Percentiles rank a stretch among this genome's conserved stretches.
Conservation (phyloP, 2,113 vertebrate genomes). For the Rhinichthys klamathensis region DNA sequence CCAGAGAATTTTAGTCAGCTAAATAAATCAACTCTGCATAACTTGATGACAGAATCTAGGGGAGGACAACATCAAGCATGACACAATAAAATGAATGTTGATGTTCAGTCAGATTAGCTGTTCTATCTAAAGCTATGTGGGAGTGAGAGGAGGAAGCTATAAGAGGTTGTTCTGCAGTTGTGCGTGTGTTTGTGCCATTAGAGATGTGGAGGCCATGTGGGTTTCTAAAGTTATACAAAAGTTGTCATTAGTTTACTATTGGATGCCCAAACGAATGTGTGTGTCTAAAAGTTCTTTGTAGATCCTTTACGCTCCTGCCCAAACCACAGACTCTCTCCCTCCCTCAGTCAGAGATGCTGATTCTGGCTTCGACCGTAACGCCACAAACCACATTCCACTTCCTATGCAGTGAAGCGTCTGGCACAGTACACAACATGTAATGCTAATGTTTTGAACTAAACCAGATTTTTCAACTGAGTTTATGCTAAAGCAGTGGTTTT, state of each 20-base stretch:
- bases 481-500: neutral
- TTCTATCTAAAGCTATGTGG: constrained; percentile 9
- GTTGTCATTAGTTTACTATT: constrained; percentile 68
- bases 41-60: neutral
- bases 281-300: constrained; percentile 42
- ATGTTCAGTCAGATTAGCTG: neutral
- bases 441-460: constrained; percentile 3
- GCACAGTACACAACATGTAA: neutral
- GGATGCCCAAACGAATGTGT: constrained; percentile 56
- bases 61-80: constrained; percentile 9
- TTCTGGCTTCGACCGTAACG: constrained; percentile 28
- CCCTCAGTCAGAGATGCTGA: constrained; percentile 43
- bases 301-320: neutral
- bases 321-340: constrained; percentile 52
- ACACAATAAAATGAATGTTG: neutral
- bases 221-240: constrained; percentile 55
- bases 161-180: constrained; percentile 6
- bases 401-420: constrained; percentile 35
- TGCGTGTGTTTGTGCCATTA: constrained; percentile 26
- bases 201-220: constrained; percentile 10
- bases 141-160: neutral
- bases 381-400: constrained; percentile 53
- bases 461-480: neutral
- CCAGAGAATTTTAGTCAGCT: neutral
- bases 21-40: constrained; percentile 28